phyloP scores from a whole-genome alignment of 2,113 vertebrate genomes.

The Artemisiospiza belli region DNA sequence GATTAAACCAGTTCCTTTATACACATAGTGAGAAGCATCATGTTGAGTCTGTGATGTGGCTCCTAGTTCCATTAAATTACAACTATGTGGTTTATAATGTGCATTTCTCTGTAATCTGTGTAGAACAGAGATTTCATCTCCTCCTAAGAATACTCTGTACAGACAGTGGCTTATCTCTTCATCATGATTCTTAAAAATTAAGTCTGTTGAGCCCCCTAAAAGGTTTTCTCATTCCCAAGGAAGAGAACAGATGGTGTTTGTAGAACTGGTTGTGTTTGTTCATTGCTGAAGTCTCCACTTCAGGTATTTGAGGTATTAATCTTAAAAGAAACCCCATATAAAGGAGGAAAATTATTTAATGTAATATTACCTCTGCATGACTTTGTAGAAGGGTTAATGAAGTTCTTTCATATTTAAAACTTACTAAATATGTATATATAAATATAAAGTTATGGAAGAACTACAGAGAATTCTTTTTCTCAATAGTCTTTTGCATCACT shows the following conservation, averaged over 20 bases:
- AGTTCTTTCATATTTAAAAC: conserved; percentile 15
- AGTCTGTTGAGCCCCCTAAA: background rate
- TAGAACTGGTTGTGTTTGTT: background rate
- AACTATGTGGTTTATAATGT: background rate
- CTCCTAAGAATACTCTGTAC: background rate
- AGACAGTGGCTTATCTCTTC: background rate
- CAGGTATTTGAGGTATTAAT: background rate
- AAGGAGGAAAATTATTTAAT: background rate
- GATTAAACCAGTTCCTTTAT: background rate
- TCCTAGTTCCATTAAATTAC: background rate
- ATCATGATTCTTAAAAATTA: background rate
- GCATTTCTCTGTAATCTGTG: background rate
- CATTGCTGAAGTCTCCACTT: background rate
- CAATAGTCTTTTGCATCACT: background rate
- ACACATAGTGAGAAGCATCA: background rate
- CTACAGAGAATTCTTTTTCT: conserved; percentile 28
- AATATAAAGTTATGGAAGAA: background rate
- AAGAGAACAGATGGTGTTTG: background rate
- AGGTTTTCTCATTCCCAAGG: background rate
- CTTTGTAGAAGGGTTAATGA: conserved; percentile 21
- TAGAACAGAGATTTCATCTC: background rate
- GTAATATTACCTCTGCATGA: background rate
- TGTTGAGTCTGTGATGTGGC: background rate
- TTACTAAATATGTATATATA: background rate
- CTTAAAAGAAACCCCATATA: background rate